Percentiles rank a stretch among this genome's conserved stretches.
Evolutionary conservation across 2,888 invertebrate species (phyloP).

Genomic region (Eumerus sabulonum): DNA sequence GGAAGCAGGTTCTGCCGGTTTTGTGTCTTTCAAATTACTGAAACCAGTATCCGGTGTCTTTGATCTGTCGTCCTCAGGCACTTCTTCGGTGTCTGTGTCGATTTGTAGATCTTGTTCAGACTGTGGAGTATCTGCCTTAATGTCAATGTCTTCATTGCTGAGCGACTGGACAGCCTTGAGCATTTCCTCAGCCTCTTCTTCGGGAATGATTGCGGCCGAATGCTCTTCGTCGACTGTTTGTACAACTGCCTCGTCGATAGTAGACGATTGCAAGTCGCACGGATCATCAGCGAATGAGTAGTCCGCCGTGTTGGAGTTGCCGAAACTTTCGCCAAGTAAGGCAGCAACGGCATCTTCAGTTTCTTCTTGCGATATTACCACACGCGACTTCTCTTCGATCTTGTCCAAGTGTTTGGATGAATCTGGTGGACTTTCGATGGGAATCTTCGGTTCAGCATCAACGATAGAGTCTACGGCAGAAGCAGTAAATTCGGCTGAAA

Average conservation of each 20-base stretch:
- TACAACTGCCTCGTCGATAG: constrained; percentile 79
- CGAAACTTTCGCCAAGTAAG: constrained; percentile 91
- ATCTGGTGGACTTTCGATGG: constrained; percentile 77
- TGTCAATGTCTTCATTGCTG: constrained; percentile 85
- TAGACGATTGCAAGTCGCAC: constrained; percentile 73
- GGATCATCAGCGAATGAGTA: constrained; percentile 75
- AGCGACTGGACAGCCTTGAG: constrained; percentile 90
- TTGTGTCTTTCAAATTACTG: constrained; percentile 43
- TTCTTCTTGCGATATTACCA: constrained; percentile 93
- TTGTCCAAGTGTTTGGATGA: constrained; percentile 79
- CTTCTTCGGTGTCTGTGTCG: constrained; percentile 91
- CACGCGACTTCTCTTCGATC: constrained; percentile 87
- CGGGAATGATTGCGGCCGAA: constrained; percentile 80
- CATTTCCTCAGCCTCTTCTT: constrained; percentile 90
- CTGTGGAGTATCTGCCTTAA: constrained; percentile 91
- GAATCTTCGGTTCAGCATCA: constrained; percentile 77
- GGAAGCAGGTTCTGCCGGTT: constrained; percentile 12
- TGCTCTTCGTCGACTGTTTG: constrained; percentile 76
- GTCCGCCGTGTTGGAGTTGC: constrained; percentile 81
- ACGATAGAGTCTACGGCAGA: constrained; percentile 76
- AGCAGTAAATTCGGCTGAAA: constrained; percentile 82
- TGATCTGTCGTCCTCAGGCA: constrained; percentile 81
- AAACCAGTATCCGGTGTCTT: constrained; percentile 79
- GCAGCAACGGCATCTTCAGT: constrained; percentile 96
- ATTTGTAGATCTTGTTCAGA: constrained; percentile 91